Evolutionary conservation across 2,113 vertebrate species (phyloP), one percentile per base, ranked within the genome.

Genomic region (Pongo pygmaeus): DNA sequence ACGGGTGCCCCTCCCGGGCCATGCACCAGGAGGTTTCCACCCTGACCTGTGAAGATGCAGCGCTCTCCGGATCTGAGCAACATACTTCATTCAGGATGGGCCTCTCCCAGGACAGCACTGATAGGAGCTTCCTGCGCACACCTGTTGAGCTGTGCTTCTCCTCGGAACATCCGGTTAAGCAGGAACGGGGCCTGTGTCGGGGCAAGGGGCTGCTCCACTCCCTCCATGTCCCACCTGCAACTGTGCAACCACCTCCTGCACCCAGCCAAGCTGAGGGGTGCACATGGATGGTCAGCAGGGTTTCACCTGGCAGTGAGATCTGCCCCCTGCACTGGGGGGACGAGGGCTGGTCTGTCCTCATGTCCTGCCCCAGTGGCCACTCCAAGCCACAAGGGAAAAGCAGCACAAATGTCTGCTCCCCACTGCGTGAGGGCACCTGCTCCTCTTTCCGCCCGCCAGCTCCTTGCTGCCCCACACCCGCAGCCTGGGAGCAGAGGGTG

Each of bases 221-320:
- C 99, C 99, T 7, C 98, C 98, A 22, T 98, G 98, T 97, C 99
- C 99, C 98, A 99, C 99, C 98, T 99, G 99, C 99, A 99, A 99
- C 96, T 99, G 99, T 72, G 99, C 99, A 99, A 99, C 99, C 99
- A 99, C 99, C 98, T 99, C 99, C 97, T 99, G 99, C 99, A 99
- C 99, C 97, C 99, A 99, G 89, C 99, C 99, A 98, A 99, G 97
- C 99, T 99, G 88, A 0, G 97, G 97, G 80, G 90, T 0, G 95
- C 77, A 79, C 55, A 32, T 85, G 18, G 23, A 52, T 27, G 70
- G 48, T 90, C 27, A 94, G 69, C 10, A 74, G 75, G 27, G 12
- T 50, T 50, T 20, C 5, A 0, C 18, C 22, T 17, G 32, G 32
- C 23, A 11, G 61, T 40, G 43, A 23, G 67, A 38, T 70, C 27